phyloP scores from a whole-genome alignment of 2,888 invertebrate species.

The Parnassius glacialis region DNA sequence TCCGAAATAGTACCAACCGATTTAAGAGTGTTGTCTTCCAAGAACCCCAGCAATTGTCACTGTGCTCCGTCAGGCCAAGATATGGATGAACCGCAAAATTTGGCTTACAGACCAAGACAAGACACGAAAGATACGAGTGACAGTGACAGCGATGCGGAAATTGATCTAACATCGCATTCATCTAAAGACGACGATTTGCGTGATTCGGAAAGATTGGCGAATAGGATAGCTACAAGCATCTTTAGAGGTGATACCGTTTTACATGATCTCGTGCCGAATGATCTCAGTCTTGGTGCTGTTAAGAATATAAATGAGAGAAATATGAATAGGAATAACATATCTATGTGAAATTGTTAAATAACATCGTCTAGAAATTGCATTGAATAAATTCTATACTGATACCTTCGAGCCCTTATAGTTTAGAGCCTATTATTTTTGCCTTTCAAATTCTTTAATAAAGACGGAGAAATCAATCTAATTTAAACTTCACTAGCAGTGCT shows the following conservation, averaged over 20 bases:
- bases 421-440: background rate
- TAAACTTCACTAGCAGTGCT: too few relatives aligned
- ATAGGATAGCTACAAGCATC: slow-evolving; percentile 70
- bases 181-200: slow-evolving; percentile 73
- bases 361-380: slow-evolving; percentile 18
- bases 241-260: slow-evolving; percentile 69
- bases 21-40: slow-evolving; percentile 59
- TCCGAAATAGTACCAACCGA: slow-evolving; percentile 67
- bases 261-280: slow-evolving; percentile 73
- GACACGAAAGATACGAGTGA: slow-evolving; percentile 58
- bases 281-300: slow-evolving; percentile 65
- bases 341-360: slow-evolving; percentile 43
- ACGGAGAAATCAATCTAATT: too few relatives aligned
- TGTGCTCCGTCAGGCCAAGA: slow-evolving; percentile 45
- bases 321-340: slow-evolving; percentile 52
- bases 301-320: slow-evolving; percentile 54
- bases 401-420: background rate
- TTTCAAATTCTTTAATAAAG: too few relatives aligned
- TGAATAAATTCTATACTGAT: slow-evolving; percentile 17
- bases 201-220: slow-evolving; percentile 67
- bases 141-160: slow-evolving; percentile 74
- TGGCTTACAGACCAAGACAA: slow-evolving; percentile 59
- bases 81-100: slow-evolving; percentile 62
- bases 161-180: slow-evolving; percentile 74
- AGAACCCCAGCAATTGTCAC: slow-evolving; percentile 53